phyloP scores from a whole-genome alignment of 2,797 vertebrate genomes.

The Pangasius djambal region DNA sequence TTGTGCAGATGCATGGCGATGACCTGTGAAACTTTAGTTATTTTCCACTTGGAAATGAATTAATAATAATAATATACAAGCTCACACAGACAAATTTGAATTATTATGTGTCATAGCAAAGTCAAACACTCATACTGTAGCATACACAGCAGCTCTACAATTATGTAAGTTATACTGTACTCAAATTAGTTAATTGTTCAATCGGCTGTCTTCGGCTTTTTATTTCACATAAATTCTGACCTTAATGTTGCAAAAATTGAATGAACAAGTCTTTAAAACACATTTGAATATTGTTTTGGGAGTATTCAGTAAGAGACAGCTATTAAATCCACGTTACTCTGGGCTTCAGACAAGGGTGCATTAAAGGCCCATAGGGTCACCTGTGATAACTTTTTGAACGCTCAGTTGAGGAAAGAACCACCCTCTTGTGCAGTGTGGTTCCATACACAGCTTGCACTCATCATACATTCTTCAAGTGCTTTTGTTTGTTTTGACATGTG shows the following conservation, averaged over 20 bases:
- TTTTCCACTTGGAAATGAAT: conserved; percentile 9
- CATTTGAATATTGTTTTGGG: not conserved
- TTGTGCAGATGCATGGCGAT: not conserved
- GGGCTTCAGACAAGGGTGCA: not conserved
- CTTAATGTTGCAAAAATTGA: not conserved
- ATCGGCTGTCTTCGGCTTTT: not conserved
- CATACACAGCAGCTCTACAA: conserved; percentile 5
- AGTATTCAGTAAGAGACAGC: not conserved
- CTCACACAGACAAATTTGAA: not conserved
- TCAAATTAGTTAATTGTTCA: not conserved
- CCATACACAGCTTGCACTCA: not conserved
- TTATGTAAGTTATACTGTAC: not conserved
- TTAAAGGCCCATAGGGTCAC: not conserved
- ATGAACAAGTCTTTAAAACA: not conserved
- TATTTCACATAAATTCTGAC: not conserved
- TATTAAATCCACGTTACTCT: not conserved
- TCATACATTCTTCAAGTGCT: not conserved
- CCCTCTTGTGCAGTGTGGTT: not conserved
- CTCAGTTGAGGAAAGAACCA: not conserved
- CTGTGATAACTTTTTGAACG: not conserved
- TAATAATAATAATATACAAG: not conserved
- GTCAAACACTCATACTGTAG: not conserved
- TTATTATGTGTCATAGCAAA: not conserved
- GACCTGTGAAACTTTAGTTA: not conserved
- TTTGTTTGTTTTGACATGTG: not conserved